Percentiles rank a stretch among this genome's conserved stretches.
These are phyloP conservation scores for Synanthedon tipuliformis DNA, from an alignment of 2,888 invertebrate genomes.

Conservation along the genomic window DNA sequence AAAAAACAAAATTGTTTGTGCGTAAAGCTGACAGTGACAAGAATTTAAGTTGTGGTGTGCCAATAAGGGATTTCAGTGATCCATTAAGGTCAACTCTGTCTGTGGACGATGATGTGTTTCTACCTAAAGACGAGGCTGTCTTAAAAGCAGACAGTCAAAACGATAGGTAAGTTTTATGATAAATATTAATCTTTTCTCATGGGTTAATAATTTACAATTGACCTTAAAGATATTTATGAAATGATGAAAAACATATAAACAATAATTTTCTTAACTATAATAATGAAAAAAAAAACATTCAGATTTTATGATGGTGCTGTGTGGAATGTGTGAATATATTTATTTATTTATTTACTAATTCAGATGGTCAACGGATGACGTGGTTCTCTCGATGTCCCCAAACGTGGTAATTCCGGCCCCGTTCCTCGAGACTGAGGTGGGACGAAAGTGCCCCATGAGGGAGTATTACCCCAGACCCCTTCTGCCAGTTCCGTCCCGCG, in stretches of 20 bases:
- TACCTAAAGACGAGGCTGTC: conserved; percentile 49
- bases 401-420: conserved; percentile 87
- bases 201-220: not conserved
- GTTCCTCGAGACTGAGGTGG: conserved; percentile 86
- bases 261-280: too few species aligned
- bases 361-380: conserved; percentile 72
- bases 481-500: conserved; percentile 14
- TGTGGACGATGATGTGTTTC: conserved; percentile 56
- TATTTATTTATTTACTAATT: conserved; percentile 11
- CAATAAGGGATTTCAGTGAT: conserved; percentile 84
- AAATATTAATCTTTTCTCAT: not conserved
- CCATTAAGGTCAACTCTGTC: conserved; percentile 75
- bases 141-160: conserved; percentile 48
- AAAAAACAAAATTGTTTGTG: conserved; percentile 26
- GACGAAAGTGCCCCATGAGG: conserved; percentile 79
- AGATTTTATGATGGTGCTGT: too few species aligned
- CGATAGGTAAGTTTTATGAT: conserved; percentile 39
- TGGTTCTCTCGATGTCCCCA: conserved; percentile 83
- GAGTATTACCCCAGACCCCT: conserved; percentile 69
- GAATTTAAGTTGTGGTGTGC: conserved; percentile 54
- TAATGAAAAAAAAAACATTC: too few species aligned
- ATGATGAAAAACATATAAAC: not conserved
- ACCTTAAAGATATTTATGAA: not conserved
- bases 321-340: too few species aligned
- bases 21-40: conserved; percentile 50